Evolutionary conservation across 2,113 vertebrate genomes (phyloP).

Genomic region (Vicugna pacos): DNA sequence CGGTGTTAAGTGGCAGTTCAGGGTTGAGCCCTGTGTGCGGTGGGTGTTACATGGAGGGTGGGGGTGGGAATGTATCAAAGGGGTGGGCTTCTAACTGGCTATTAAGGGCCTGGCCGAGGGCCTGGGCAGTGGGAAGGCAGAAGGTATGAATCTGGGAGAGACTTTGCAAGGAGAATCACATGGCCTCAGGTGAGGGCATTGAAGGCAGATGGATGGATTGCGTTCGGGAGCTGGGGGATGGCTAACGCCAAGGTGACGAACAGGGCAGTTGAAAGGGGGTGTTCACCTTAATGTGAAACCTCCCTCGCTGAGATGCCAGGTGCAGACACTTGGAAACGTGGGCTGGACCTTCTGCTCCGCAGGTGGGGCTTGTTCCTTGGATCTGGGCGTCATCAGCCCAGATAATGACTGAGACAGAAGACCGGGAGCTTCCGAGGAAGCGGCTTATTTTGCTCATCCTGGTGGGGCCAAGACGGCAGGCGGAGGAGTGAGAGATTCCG

Average conservation of each 20-base stretch:
- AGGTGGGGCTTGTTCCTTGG: slow-evolving; percentile 56
- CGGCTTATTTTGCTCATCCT: background rate
- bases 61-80: background rate
- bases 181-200: background rate
- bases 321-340: background rate
- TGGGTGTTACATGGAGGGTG: background rate
- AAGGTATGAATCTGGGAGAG: background rate
- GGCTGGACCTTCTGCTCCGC: background rate
- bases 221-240: background rate
- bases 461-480: background rate
- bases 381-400: background rate
- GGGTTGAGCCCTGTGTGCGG: background rate
- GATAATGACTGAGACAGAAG: background rate
- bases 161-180: background rate
- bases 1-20: background rate
- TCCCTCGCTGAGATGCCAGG: background rate
- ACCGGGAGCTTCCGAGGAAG: background rate
- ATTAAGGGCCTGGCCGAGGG: background rate
- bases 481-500: background rate
- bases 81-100: background rate
- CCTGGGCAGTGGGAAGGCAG: background rate
- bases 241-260: too few relatives aligned
- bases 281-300: background rate
- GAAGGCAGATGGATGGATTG: background rate
- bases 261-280: background rate